A percentile compares a stretch with the other conserved stretches of the same genome.
phyloP scores from a whole-genome alignment of 2,113 vertebrate genomes.

The Tauraco erythrolophus region DNA sequence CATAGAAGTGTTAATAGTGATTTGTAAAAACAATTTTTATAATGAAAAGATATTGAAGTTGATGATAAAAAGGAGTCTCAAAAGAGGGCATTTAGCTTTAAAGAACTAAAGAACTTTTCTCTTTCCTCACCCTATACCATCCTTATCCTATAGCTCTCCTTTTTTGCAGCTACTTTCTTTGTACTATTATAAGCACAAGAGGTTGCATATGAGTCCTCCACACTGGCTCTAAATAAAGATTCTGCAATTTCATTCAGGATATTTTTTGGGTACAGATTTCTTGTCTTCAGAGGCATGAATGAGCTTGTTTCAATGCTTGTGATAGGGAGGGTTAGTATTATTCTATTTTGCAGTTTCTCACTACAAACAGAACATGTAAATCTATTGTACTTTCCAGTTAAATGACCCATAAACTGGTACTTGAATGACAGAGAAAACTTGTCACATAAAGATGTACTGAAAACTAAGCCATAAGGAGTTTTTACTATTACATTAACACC shows the following conservation, averaged over 20 bases:
- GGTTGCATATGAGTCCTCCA: neutral
- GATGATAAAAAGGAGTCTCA: neutral
- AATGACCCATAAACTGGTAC: neutral
- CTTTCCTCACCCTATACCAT: neutral
- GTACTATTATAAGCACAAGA: neutral
- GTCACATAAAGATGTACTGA: neutral
- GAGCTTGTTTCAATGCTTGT: neutral
- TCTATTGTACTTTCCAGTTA: neutral
- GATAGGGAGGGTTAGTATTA: neutral
- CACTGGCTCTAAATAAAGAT: neutral
- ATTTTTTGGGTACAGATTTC: neutral
- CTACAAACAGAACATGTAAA: neutral
- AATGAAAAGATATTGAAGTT: neutral
- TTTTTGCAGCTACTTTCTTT: neutral
- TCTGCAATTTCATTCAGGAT: neutral
- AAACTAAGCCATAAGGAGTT: neutral
- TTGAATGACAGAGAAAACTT: neutral
- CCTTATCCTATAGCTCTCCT: neutral
- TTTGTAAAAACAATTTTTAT: slow-evolving; percentile 12
- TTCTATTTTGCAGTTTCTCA: neutral
- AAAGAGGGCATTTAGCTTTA: neutral
- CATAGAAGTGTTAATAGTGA: neutral
- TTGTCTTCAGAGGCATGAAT: neutral
- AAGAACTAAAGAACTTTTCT: neutral
- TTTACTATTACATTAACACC: neutral